Percentiles rank a stretch among this genome's conserved stretches.
Conservation (phyloP, 2,113 vertebrate species). For the Spheniscus mendiculus region DNA sequence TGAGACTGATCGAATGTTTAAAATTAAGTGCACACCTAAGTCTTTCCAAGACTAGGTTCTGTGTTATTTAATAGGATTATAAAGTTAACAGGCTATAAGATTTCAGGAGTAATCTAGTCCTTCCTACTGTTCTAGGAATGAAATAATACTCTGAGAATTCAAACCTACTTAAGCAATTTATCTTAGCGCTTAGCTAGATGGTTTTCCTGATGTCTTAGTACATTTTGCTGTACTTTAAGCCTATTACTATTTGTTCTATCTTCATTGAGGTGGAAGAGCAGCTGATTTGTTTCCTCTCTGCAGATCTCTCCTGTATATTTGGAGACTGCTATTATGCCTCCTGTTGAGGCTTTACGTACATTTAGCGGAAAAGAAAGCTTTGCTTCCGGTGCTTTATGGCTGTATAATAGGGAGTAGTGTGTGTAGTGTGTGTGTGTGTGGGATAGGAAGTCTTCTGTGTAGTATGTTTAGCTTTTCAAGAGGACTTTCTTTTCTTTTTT, state of each 20-base stretch:
- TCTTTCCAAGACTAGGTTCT: neutral
- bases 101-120: neutral
- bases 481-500: neutral
- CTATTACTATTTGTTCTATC: neutral
- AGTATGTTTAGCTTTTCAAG: neutral
- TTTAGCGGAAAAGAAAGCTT: neutral
- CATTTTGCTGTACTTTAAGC: neutral
- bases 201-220: neutral
- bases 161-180: neutral
- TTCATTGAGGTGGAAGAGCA: neutral
- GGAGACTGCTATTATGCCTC: neutral
- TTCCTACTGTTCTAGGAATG: neutral
- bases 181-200: neutral
- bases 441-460: neutral
- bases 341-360: neutral
- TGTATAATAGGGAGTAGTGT: neutral
- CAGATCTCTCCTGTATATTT: neutral
- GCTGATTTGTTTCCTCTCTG: neutral
- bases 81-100: neutral
- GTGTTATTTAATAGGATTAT: neutral
- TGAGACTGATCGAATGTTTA: neutral
- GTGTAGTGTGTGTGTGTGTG: neutral
- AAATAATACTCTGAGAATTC: neutral
- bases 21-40: neutral
- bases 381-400: neutral